phyloP scores from a whole-genome alignment of 2,888 invertebrate species.

The Callosobruchus maculatus region DNA sequence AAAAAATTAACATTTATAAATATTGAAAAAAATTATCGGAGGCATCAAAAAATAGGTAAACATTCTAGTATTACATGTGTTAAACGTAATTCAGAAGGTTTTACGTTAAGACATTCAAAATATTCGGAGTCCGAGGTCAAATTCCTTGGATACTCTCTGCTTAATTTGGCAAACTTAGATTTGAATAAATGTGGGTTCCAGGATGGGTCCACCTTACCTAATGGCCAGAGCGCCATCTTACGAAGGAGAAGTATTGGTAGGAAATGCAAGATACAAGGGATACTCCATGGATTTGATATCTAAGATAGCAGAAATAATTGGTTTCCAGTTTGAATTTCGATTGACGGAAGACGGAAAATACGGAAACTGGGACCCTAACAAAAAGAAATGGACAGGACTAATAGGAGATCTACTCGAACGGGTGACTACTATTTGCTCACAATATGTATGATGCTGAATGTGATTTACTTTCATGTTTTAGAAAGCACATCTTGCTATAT shows the following conservation, averaged over 20 bases:
- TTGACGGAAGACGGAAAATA: conserved; percentile 66
- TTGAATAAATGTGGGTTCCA: conserved; percentile 32
- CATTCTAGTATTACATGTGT: too few species aligned
- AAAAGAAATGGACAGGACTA: conserved; percentile 75
- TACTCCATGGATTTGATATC: conserved; percentile 86
- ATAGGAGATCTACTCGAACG: conserved; percentile 71
- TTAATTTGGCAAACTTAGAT: neutral
- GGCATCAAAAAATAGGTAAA: too few species aligned
- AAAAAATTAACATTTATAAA: too few species aligned
- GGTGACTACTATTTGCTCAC: conserved; percentile 46
- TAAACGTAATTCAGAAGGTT: too few species aligned
- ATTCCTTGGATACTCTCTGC: too few species aligned
- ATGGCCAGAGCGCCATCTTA: conserved; percentile 53
- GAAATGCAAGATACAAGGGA: conserved; percentile 79
- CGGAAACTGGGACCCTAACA: conserved; percentile 64
- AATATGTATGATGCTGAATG: too few species aligned
- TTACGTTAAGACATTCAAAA: too few species aligned
- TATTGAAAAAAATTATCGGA: too few species aligned
- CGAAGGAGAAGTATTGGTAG: conserved; percentile 59
- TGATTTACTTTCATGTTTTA: conserved; percentile 47
- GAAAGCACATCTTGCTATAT: conserved; percentile 93
- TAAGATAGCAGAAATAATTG: conserved; percentile 30
- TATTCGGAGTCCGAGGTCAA: too few species aligned
- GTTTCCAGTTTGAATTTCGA: conserved; percentile 51
- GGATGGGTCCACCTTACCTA: conserved; percentile 70